Conservation (phyloP, 2,888 invertebrate genomes). For the Poecilus cupreus region DNA sequence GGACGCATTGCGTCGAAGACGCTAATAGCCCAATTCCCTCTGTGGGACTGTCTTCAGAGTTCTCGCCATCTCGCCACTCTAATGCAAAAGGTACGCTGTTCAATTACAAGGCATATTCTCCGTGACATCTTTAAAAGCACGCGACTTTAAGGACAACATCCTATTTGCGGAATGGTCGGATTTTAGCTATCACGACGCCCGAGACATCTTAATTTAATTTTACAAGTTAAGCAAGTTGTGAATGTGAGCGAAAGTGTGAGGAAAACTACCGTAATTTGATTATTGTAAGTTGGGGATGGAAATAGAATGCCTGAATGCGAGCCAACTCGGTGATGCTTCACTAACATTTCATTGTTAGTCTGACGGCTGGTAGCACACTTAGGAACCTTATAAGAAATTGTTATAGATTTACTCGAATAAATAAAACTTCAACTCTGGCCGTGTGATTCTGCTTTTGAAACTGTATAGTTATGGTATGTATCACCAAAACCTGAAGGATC, state of each 20-base stretch:
- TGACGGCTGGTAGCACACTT: no score
- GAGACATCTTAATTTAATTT: slow-evolving; percentile 22
- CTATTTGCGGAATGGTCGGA: background rate
- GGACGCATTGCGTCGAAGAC: slow-evolving; percentile 25
- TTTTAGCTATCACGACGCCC: background rate
- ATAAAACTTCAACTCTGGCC: no score
- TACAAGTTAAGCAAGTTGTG: slow-evolving; percentile 21
- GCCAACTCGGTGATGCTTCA: background rate
- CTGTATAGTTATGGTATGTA: no score
- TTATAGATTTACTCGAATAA: no score
- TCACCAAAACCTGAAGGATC: no score
- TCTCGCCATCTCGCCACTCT: no score
- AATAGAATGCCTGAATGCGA: background rate
- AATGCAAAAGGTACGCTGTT: background rate
- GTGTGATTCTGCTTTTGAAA: no score
- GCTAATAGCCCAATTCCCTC: slow-evolving; percentile 11
- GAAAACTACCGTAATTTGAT: slow-evolving; percentile 21
- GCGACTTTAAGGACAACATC: background rate
- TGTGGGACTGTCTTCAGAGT: background rate
- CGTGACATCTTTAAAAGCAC: background rate
- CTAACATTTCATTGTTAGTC: background rate
- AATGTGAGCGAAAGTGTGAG: slow-evolving; percentile 27
- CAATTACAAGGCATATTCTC: background rate
- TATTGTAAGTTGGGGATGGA: slow-evolving; percentile 1
- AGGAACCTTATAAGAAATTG: no score